phyloP scores from a whole-genome alignment of 53 echinoderm and acorn worm species.

The Glandiceps talaboti region DNA sequence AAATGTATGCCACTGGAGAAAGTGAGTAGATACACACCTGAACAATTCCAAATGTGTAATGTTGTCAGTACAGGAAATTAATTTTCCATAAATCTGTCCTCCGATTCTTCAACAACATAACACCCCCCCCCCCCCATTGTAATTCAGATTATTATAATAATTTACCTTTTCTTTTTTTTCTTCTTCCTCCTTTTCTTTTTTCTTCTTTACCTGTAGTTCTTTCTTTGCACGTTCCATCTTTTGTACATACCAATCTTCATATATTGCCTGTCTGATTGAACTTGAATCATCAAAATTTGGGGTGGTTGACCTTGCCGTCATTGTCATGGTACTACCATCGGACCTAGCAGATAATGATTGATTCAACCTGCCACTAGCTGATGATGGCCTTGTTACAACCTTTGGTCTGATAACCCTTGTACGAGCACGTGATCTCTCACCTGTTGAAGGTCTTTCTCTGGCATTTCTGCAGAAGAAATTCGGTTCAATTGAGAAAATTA shows the following conservation, averaged over 20 bases:
- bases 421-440: neutral
- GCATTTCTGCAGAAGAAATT: neutral
- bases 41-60: too few species aligned
- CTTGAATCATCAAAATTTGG: conserved; percentile 41
- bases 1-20: too few species aligned
- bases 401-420: neutral
- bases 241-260: conserved; percentile 43
- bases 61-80: too few species aligned
- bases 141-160: too few species aligned
- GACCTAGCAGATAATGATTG: neutral
- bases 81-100: too few species aligned
- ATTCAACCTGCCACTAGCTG: neutral
- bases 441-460: neutral
- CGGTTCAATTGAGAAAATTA: too few species aligned
- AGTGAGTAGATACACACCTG: too few species aligned
- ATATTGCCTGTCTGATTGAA: conserved; percentile 77
- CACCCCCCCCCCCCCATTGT: too few species aligned
- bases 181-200: conserved; percentile 14
- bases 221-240: conserved; percentile 9
- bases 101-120: too few species aligned
- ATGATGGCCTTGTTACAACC: neutral
- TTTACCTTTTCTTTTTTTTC: conserved; percentile 18
- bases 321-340: neutral
- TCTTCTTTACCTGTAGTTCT: conserved; percentile 5
- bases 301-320: neutral